These are phyloP conservation scores for Proteles cristata DNA, from an alignment of 2,113 vertebrate genomes.

Conservation along the genomic window DNA sequence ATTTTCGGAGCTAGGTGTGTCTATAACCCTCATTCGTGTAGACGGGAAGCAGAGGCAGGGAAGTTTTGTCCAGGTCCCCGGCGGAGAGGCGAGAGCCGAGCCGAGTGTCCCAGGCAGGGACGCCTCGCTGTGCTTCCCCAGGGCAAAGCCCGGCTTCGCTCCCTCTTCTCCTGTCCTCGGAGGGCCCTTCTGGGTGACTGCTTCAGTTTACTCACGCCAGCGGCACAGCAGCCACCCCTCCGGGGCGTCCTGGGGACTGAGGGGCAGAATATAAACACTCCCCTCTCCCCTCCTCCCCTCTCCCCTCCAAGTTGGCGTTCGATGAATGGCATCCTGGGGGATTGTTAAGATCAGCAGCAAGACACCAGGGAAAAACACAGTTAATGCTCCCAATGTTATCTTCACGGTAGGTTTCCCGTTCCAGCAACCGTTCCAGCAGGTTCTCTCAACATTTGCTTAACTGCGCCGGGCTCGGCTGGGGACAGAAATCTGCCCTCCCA, in stretches of 20 bases:
- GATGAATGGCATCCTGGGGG: not conserved
- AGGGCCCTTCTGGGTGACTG: not conserved
- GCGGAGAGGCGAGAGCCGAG: accelerated
- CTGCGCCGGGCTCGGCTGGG: not conserved
- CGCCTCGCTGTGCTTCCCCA: too few species aligned
- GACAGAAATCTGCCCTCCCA: constrained; percentile 16
- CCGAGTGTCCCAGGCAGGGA: accelerated
- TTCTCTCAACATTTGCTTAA: constrained; percentile 21
- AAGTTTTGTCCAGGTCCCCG: not conserved
- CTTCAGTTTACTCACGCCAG: too few species aligned
- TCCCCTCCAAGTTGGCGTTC: not conserved
- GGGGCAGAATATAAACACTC: accelerated
- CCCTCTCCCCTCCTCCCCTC: not conserved
- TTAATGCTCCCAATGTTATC: not conserved
- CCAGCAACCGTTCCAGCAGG: not conserved
- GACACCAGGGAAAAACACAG: not conserved
- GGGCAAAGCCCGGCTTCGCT: not conserved
- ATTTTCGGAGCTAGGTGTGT: not conserved
- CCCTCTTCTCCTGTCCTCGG: not conserved
- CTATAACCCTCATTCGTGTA: not conserved
- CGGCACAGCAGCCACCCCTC: not conserved
- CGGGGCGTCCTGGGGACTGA: not conserved
- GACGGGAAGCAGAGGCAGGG: not conserved
- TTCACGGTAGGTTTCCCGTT: not conserved
- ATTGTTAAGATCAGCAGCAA: not conserved